phyloP scores from a whole-genome alignment of 1,140 invertebrate species.

The Temnothorax curvispinosus region DNA sequence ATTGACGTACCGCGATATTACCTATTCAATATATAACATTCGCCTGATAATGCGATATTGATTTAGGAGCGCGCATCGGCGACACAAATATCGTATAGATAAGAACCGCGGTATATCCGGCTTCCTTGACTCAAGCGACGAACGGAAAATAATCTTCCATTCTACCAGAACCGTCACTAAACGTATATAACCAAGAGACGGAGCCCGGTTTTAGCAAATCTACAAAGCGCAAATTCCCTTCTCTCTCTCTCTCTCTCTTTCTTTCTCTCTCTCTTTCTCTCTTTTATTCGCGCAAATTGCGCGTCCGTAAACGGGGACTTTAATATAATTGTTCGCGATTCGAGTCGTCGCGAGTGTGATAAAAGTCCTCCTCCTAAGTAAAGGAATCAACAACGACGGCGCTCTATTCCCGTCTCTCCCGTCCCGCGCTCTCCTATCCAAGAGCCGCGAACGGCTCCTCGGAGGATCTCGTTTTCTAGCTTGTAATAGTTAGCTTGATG shows the following conservation, averaged over 20 bases:
- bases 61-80: slow-evolving; percentile 60
- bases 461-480: slow-evolving; percentile 60
- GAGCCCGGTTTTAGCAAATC: slow-evolving; percentile 19
- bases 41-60: slow-evolving; percentile 68
- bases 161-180: slow-evolving; percentile 1
- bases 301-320: slow-evolving; percentile 23
- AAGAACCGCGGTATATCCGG: slow-evolving; percentile 40
- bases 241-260: background rate
- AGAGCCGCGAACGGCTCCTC: background rate
- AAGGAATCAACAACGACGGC: slow-evolving; percentile 48
- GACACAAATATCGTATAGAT: slow-evolving; percentile 62
- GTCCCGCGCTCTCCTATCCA: background rate
- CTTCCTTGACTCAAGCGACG: slow-evolving; percentile 43
- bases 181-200: background rate
- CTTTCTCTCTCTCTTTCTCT: background rate
- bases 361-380: slow-evolving; percentile 56
- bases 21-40: slow-evolving; percentile 50
- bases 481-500: slow-evolving; percentile 67
- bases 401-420: background rate
- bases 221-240: background rate
- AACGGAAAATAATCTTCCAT: slow-evolving; percentile 67
- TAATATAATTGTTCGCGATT: slow-evolving; percentile 50
- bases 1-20: slow-evolving; percentile 56
- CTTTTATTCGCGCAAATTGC: slow-evolving; percentile 22
- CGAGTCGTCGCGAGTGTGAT: slow-evolving; percentile 51